A percentile compares a stretch with the other conserved stretches of the same genome.
These are phyloP conservation scores for Odobenus rosmarus DNA, from an alignment of 2,113 vertebrate species.

Conservation along the genomic window DNA sequence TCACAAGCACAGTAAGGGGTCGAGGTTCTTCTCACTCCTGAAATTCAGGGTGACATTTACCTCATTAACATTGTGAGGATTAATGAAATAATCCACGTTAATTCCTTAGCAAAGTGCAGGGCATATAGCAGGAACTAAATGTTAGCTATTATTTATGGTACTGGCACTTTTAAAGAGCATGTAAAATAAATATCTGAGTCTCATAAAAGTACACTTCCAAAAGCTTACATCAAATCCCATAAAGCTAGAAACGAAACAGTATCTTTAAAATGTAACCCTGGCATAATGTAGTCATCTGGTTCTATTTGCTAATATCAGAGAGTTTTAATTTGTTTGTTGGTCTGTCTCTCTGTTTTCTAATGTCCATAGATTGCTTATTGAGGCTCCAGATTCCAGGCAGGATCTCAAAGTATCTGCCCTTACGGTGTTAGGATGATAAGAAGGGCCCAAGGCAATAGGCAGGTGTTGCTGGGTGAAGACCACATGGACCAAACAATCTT, in stretches of 20 bases:
- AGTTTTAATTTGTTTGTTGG: neutral
- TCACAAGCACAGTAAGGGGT: rapidly evolving
- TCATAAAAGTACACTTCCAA: constrained; percentile 56
- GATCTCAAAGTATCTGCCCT: neutral
- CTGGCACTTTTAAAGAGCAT: constrained; percentile 58
- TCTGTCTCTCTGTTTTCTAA: neutral
- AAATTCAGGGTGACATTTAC: neutral
- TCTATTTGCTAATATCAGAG: constrained; percentile 20
- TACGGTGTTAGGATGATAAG: neutral
- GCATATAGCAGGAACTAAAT: neutral
- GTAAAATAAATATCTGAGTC: constrained; percentile 65
- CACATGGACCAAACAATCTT: neutral
- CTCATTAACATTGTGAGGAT: neutral
- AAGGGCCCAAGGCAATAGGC: neutral
- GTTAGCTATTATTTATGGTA: constrained; percentile 63
- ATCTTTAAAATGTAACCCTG: constrained; percentile 49
- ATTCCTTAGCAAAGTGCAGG: neutral
- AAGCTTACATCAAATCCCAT: constrained; percentile 39
- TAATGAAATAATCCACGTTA: neutral
- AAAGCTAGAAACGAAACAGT: constrained; percentile 58
- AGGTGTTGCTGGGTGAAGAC: neutral
- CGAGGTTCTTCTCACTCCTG: neutral
- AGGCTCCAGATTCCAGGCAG: neutral
- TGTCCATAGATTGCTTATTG: neutral
- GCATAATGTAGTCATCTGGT: constrained; percentile 36